A percentile compares a stretch with the other conserved stretches of the same genome.
phyloP scores from a whole-genome alignment of 2,797 vertebrate genomes.

The Acridotheres tristis region DNA sequence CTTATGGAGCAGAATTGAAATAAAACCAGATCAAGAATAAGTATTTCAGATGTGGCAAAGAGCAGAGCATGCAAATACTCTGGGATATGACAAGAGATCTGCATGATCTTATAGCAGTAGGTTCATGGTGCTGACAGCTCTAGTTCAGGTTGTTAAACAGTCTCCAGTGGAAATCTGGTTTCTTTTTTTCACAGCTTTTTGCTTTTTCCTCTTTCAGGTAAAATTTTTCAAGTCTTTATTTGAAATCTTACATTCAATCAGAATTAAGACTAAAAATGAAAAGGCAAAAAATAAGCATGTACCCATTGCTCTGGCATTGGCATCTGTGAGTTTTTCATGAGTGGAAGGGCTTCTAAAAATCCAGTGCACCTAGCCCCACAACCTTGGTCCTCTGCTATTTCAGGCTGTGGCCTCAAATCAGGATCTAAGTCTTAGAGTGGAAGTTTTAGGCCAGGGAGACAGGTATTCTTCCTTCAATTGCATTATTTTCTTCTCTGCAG shows the following conservation, averaged over 20 bases:
- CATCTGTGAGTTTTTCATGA: not conserved
- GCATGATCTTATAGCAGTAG: not conserved
- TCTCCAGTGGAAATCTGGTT: not conserved
- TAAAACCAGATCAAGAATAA: conserved; percentile 16
- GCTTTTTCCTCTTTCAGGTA: not conserved
- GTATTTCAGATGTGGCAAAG: not conserved
- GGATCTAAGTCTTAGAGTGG: not conserved
- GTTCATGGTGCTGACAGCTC: not conserved
- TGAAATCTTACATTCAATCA: not conserved
- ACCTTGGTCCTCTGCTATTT: not conserved
- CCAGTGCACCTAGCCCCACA: not conserved
- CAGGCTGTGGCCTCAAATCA: not conserved
- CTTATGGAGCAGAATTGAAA: not conserved
- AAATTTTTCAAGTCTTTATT: not conserved
- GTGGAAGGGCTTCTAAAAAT: not conserved
- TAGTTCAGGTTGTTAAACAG: not conserved
- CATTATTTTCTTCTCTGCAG: not conserved
- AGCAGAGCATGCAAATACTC: not conserved
- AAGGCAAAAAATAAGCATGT: not conserved
- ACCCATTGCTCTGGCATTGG: not conserved
- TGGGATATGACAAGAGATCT: not conserved
- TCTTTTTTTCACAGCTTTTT: not conserved
- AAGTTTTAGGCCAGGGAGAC: not conserved
- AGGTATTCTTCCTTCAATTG: not conserved
- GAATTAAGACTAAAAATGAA: not conserved